Percentiles rank a stretch among this genome's conserved stretches.
These are phyloP conservation scores for Oriolus oriolus DNA, from an alignment of 2,113 vertebrate species.

Conservation along the genomic window DNA sequence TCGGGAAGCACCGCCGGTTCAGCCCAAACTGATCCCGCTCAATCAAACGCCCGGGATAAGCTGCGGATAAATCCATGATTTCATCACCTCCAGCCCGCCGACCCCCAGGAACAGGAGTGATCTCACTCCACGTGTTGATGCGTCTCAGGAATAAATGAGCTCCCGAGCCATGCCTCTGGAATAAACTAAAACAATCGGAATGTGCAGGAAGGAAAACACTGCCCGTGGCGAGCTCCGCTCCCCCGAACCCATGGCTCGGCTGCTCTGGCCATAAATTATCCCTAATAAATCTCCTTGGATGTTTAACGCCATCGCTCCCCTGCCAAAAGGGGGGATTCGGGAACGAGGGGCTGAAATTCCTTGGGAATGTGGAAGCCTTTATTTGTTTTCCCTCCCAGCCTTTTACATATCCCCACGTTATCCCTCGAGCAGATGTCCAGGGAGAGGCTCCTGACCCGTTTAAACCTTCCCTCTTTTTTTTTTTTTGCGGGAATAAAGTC, in stretches of 20 bases:
- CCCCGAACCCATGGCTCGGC: constrained; percentile 54
- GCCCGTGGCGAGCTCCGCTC: constrained; percentile 66
- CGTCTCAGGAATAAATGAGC: constrained; percentile 82
- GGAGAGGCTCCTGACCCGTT: constrained; percentile 83
- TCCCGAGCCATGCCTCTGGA: constrained; percentile 84
- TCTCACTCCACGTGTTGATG: constrained; percentile 80
- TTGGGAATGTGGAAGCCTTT: constrained; percentile 74
- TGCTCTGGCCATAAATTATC: constrained; percentile 77
- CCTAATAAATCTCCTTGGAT: constrained; percentile 79
- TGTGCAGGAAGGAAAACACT: constrained; percentile 79
- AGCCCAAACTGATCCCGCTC: constrained; percentile 68
- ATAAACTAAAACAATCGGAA: constrained; percentile 84
- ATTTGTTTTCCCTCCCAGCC: constrained; percentile 84
- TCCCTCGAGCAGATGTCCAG: constrained; percentile 90
- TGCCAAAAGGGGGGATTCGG: constrained; percentile 69
- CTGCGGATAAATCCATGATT: constrained; percentile 83
- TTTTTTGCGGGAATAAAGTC: constrained; percentile 66
- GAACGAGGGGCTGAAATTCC: constrained; percentile 69
- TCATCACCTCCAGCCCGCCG: constrained; percentile 75
- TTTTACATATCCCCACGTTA: constrained; percentile 75
- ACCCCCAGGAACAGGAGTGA: constrained; percentile 70
- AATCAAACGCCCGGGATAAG: constrained; percentile 75
- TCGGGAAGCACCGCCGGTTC: neutral
- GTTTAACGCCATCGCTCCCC: constrained; percentile 69
- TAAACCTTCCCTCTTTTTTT: constrained; percentile 59